Conservation (phyloP, 2,888 invertebrate species). For the Drosophila nigricruria region DNA sequence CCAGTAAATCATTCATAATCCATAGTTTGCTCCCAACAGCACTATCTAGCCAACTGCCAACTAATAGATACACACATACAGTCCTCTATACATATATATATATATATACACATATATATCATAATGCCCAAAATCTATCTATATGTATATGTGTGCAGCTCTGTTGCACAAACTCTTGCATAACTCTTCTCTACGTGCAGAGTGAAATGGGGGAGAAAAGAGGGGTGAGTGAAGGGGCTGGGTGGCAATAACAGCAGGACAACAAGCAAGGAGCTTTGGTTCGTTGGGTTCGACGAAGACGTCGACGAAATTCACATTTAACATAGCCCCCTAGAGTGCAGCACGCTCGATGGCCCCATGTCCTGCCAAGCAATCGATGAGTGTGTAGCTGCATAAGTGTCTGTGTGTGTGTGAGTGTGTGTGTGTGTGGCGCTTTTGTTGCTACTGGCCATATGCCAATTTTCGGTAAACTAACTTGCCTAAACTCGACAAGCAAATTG, state of each 20-base stretch:
- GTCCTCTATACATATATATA: background rate
- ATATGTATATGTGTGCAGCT: constrained; percentile 20
- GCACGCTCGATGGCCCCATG: constrained; percentile 57
- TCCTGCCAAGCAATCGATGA: constrained; percentile 62
- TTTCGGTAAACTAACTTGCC: constrained; percentile 82
- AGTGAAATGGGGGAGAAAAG: background rate
- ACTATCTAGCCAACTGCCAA: constrained; percentile 54
- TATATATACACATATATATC: constrained; percentile 23
- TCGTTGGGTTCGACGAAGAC: constrained; percentile 54
- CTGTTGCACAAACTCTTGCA: constrained; percentile 67
- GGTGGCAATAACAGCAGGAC: constrained; percentile 31
- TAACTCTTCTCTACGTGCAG: constrained; percentile 53
- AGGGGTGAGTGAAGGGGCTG: background rate
- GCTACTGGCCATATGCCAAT: constrained; percentile 83
- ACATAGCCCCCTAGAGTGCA: constrained; percentile 70
- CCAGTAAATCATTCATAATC: constrained; percentile 72
- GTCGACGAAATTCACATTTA: constrained; percentile 62
- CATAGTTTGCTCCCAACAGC: constrained; percentile 51
- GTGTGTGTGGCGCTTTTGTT: constrained; percentile 64
- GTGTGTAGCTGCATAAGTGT: constrained; percentile 39
- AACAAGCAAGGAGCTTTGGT: constrained; percentile 40
- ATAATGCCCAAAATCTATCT: constrained; percentile 45
- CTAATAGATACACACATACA: constrained; percentile 49
- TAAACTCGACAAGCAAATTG: constrained; percentile 82
- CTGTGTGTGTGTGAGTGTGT: constrained; percentile 1